phyloP scores from a whole-genome alignment of 1,140 invertebrate genomes.

The Phenacoccus solenopsis region DNA sequence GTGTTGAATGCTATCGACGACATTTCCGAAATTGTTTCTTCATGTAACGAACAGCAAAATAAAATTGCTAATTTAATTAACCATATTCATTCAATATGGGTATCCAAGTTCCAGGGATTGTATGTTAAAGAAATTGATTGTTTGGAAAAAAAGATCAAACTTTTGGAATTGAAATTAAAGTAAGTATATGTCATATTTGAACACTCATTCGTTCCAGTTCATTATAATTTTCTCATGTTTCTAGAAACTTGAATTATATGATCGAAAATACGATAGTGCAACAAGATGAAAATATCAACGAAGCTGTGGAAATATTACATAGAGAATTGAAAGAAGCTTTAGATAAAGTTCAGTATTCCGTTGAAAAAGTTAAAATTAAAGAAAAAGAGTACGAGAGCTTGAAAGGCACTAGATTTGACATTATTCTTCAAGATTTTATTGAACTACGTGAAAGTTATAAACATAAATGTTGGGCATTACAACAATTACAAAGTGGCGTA shows the following conservation, averaged over 20 bases:
- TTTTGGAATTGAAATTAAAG: neutral
- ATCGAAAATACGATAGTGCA: neutral
- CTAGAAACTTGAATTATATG: neutral
- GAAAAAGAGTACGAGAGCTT: neutral
- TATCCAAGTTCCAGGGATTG: neutral
- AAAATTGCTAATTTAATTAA: neutral
- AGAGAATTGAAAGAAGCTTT: neutral
- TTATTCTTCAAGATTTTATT: neutral
- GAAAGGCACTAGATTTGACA: neutral
- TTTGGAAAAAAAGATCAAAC: neutral
- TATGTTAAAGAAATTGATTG: neutral
- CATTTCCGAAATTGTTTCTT: neutral
- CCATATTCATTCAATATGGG: neutral
- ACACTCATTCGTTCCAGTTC: too few relatives aligned
- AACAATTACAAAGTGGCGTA: neutral
- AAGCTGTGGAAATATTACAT: neutral
- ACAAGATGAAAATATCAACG: neutral
- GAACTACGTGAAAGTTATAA: neutral
- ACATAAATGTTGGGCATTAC: neutral
- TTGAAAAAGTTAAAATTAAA: neutral
- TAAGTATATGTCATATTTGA: neutral
- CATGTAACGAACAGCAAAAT: neutral
- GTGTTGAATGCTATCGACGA: neutral
- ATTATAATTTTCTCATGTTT: neutral
- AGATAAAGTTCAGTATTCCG: neutral